Evolutionary conservation across 92 coral and sea anemone genomes (phyloP), one percentile per base, ranked within the genome.

Genomic region (Actinostola sp.): DNA sequence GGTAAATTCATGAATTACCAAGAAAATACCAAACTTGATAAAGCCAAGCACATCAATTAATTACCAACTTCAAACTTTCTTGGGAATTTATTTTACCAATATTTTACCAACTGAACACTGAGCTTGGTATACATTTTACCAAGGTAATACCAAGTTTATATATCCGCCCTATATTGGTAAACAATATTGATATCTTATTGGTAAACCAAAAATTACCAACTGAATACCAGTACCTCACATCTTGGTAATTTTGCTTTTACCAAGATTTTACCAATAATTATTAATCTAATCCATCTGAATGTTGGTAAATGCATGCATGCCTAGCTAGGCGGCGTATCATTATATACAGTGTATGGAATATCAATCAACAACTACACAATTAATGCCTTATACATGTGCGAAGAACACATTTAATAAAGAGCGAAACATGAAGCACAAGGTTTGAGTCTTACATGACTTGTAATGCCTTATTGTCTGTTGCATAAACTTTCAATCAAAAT

Each of bases 41-140:
- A 76, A 86, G 70, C 76, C 81, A 81, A 81, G 87, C 73, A 70
- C 64, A 75, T 78, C 64, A 31, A 58, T 26, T 58, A 58, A 58
- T 27, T 0, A 8, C 83, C 81, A 76, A 86, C 50, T 65, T 76
- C 58, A 64, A 26, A 23, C 14, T 32, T 67, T 82, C 87, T 76
- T 81, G 83, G 81, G 72, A 75, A 74, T 32, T 80, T 50, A 23
- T 72, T 21, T 19, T 80, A 75, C 90, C 90, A 85, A 73, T 43
- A 52, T 65, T 74, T 80, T 85, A 64, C 84, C 90, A 80, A 85
- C 27, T 43, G 48, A 51, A 41, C 17, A 53, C 34, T 33, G 45
- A 61, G 20, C 63, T 83, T 72, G 85, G 65, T 49, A 49, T 8
- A 7, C 6, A 10, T 5, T 8, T 8, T 8, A 20, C 56, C 56